Conservation (phyloP, 2,113 vertebrate species). For the Gavialis gangeticus region DNA sequence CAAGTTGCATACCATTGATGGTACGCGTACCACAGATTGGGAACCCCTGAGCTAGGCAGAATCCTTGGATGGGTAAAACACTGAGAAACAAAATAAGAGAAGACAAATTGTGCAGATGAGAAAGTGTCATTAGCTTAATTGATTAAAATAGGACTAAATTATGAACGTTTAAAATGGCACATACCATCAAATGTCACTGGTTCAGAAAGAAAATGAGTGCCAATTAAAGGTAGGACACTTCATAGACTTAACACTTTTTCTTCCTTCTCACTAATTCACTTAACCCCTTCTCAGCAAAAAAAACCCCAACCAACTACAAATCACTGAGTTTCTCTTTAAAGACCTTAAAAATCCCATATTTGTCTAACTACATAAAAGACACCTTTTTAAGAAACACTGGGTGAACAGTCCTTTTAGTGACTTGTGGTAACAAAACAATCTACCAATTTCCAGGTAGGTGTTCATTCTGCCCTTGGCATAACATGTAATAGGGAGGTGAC, state of each 20-base stretch:
- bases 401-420: background rate
- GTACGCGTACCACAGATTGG: constrained; percentile 20
- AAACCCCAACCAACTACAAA: background rate
- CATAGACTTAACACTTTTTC: background rate
- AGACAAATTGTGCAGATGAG: constrained; percentile 40
- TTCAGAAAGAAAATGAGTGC: background rate
- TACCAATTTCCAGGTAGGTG: background rate
- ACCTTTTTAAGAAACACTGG: too few species aligned
- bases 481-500: too few species aligned
- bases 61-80: constrained; percentile 61
- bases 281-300: background rate
- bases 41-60: constrained; percentile 35
- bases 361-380: too few species aligned
- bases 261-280: background rate
- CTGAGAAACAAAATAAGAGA: constrained; percentile 35
- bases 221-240: background rate
- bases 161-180: background rate
- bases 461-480: too few species aligned
- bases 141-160: background rate
- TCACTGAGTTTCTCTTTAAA: background rate
- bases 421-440: background rate
- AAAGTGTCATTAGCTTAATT: too few species aligned
- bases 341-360: background rate
- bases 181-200: background rate
- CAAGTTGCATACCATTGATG: too few species aligned